Conservation (phyloP, 2,113 vertebrate species). For the Spea multiplicata region DNA sequence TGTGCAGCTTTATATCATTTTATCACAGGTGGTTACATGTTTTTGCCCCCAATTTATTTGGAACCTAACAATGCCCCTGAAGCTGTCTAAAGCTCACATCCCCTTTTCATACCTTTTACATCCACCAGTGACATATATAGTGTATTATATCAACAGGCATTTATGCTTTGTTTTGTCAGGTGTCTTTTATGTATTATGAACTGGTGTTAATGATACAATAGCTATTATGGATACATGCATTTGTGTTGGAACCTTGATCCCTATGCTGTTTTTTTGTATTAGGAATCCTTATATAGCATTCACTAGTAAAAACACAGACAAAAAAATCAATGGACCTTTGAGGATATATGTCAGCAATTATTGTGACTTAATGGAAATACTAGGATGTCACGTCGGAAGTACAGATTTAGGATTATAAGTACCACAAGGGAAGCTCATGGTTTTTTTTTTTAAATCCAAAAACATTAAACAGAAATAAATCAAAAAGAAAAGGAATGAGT, state of each 20-base stretch:
- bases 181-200: neutral
- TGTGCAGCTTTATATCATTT: too few relatives aligned
- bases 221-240: conserved; percentile 17
- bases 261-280: conserved; percentile 26
- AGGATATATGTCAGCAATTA: conserved; percentile 39
- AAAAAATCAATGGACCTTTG: conserved; percentile 33
- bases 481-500: too few relatives aligned
- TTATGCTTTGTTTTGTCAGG: neutral
- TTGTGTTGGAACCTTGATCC: conserved; percentile 27
- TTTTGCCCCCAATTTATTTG: too few relatives aligned
- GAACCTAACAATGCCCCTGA: too few relatives aligned
- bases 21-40: too few relatives aligned
- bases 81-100: too few relatives aligned
- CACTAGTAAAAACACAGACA: conserved; percentile 28
- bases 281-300: conserved; percentile 40
- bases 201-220: neutral
- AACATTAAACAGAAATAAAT: too few relatives aligned
- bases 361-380: conserved; percentile 12
- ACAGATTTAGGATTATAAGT: neutral
- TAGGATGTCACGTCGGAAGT: conserved; percentile 5
- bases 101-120: too few relatives aligned
- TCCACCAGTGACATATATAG: neutral
- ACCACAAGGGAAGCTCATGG: neutral
- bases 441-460: too few relatives aligned
- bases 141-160: neutral